Conservation (phyloP, 92 coral and sea anemone species). For the Phenganax subtilis region DNA sequence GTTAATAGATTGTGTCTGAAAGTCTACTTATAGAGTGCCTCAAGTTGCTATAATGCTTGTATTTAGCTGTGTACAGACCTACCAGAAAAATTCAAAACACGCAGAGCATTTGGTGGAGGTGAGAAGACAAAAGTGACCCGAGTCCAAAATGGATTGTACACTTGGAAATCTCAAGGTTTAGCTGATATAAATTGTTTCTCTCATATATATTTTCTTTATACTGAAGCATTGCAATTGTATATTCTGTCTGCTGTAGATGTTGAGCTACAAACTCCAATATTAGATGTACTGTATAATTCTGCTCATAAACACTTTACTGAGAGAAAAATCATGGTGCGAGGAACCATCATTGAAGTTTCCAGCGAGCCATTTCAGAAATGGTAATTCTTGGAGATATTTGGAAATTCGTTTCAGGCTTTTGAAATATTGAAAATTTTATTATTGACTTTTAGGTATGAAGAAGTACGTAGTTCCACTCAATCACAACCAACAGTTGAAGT, state of each 20-base stretch:
- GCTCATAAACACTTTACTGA: constrained; percentile 73
- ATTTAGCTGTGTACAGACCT: constrained; percentile 68
- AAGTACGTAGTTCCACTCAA: not conserved
- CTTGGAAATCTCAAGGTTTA: constrained; percentile 71
- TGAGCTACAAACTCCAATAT: constrained; percentile 64
- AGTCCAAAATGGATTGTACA: constrained; percentile 67
- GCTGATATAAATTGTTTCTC: not conserved
- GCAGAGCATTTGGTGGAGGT: constrained; percentile 96
- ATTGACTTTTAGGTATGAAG: not conserved
- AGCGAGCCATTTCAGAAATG: constrained; percentile 62
- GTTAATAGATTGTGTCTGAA: not conserved
- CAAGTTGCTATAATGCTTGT: not conserved
- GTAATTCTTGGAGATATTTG: constrained; percentile 33
- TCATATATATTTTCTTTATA: not conserved
- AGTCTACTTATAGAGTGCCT: not conserved
- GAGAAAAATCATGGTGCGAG: constrained; percentile 78
- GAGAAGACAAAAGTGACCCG: constrained; percentile 72
- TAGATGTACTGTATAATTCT: constrained; percentile 66
- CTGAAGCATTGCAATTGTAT: not conserved
- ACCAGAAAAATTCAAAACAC: constrained; percentile 69
- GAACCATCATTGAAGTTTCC: constrained; percentile 85
- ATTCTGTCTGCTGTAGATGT: constrained; percentile 52
- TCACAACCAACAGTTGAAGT: not conserved
- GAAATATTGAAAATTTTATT: not conserved
- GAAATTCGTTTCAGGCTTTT: not conserved